Evolutionary conservation across 2,797 vertebrate species (phyloP).

Genomic region (Galaxias olidus): DNA sequence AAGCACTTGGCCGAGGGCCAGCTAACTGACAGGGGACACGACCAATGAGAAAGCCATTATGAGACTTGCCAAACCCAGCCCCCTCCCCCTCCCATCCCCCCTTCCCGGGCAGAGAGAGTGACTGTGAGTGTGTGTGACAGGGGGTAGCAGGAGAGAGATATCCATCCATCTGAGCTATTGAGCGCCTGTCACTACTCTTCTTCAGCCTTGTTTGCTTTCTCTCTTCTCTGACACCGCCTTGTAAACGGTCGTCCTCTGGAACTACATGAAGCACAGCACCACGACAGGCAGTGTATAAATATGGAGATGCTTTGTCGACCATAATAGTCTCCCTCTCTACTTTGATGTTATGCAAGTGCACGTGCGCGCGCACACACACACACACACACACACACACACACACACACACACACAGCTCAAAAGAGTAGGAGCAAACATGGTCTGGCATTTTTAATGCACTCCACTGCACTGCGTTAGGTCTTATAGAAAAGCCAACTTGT

Average conservation of each 20-base stretch:
- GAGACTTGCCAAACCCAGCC: too few relatives aligned
- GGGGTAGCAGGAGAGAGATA: neutral
- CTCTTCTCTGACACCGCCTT: conserved; percentile 10
- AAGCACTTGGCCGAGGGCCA: neutral
- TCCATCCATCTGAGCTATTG: conserved; percentile 11
- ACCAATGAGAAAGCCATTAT: neutral
- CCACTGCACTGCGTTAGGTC: neutral
- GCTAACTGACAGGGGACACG: conserved; percentile 1
- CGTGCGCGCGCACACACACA: neutral
- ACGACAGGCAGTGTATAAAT: conserved; percentile 42
- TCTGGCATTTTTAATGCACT: neutral
- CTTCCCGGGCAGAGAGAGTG: neutral
- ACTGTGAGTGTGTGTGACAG: neutral
- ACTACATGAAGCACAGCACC: conserved; percentile 16
- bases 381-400: conserved; percentile 1
- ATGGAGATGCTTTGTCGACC: conserved; percentile 38
- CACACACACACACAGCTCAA: neutral
- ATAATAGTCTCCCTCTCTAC: conserved; percentile 46
- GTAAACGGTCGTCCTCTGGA: conserved; percentile 44
- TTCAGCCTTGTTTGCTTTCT: neutral
- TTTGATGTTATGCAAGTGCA: neutral
- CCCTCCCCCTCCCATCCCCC: neutral
- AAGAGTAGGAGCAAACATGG: conserved; percentile 6
- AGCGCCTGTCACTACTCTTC: conserved; percentile 16
- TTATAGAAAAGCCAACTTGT: too few relatives aligned